Conservation (phyloP, 2,888 invertebrate genomes). For the Eurytoma californica region DNA sequence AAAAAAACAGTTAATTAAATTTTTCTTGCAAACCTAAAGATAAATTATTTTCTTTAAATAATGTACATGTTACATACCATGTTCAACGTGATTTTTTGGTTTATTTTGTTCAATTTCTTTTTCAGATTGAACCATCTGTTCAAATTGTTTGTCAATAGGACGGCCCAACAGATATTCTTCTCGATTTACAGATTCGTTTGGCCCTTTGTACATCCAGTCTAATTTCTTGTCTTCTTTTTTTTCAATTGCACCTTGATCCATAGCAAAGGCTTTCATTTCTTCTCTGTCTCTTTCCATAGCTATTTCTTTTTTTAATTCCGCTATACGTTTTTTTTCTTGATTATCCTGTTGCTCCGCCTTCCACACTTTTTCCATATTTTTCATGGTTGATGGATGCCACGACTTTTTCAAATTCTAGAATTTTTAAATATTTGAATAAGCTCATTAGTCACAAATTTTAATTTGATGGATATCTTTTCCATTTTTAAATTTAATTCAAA, state of each 20-base stretch:
- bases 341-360: conserved; percentile 85
- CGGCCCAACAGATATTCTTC: conserved; percentile 94
- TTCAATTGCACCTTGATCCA: conserved; percentile 77
- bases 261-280: conserved; percentile 80
- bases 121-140: conserved; percentile 80
- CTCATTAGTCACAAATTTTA: not conserved
- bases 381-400: conserved; percentile 87
- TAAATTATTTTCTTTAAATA: conserved; percentile 19
- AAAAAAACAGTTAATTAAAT: conserved; percentile 56
- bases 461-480: not conserved
- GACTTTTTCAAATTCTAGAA: conserved; percentile 85
- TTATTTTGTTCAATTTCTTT: conserved; percentile 72
- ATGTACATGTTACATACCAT: conserved; percentile 68
- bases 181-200: conserved; percentile 80
- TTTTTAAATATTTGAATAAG: conserved; percentile 16
- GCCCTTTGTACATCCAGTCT: conserved; percentile 92
- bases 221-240: conserved; percentile 79
- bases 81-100: conserved; percentile 82
- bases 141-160: conserved; percentile 87
- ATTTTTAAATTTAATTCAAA: not conserved
- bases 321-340: conserved; percentile 82
- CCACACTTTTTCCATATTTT: conserved; percentile 87
- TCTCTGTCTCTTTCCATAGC: conserved; percentile 81
- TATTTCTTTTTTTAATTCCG: conserved; percentile 82
- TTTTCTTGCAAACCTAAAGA: not conserved